Evolutionary conservation across 2,797 vertebrate genomes (phyloP).

Genomic region (Gambelia wislizenii): DNA sequence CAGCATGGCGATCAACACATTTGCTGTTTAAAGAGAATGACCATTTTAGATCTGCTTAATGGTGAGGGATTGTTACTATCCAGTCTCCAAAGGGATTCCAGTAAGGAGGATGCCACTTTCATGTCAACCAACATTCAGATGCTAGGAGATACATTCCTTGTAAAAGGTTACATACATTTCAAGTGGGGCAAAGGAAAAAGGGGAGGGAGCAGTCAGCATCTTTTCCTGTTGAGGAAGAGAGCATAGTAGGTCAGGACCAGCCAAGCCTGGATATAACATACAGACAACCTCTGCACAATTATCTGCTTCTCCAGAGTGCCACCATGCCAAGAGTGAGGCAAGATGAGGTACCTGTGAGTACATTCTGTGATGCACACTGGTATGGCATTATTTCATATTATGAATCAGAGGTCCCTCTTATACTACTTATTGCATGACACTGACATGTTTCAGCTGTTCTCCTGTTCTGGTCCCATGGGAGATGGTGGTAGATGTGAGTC

Average conservation of each 20-base stretch:
- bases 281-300: background rate
- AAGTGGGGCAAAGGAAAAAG: no score
- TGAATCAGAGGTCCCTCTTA: background rate
- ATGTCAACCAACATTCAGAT: background rate
- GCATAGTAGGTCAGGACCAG: background rate
- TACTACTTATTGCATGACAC: no score
- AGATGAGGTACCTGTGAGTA: no score
- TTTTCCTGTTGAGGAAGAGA: background rate
- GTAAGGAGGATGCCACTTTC: background rate
- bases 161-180: background rate
- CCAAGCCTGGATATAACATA: background rate
- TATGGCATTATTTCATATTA: background rate
- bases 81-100: background rate
- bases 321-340: background rate
- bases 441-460: no score
- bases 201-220: background rate
- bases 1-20: conserved; percentile 6
- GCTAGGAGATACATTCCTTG: background rate
- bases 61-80: conserved; percentile 14
- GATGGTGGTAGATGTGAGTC: no score
- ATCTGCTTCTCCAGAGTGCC: background rate
- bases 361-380: background rate
- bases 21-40: conserved; percentile 21
- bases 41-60: conserved; percentile 27
- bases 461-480: no score